Evolutionary conservation across 2,113 vertebrate species (phyloP).

Genomic region (Tapirus terrestris): DNA sequence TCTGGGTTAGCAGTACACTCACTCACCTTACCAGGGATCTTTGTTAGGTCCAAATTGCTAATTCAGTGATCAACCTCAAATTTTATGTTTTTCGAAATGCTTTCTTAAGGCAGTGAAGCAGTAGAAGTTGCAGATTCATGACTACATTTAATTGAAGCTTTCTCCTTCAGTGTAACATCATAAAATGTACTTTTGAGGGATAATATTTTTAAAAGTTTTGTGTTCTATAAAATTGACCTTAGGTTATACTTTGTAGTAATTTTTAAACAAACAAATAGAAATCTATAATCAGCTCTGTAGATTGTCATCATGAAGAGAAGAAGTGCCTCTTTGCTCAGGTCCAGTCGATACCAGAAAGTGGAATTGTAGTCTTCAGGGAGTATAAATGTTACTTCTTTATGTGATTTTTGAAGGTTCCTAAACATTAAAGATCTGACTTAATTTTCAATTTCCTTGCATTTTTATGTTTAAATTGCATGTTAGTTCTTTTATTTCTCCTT

Average conservation of each 20-base stretch:
- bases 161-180: neutral
- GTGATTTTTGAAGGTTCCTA: slow-evolving; percentile 42
- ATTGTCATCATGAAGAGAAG: neutral
- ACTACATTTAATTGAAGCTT: slow-evolving; percentile 38
- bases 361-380: neutral
- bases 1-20: neutral
- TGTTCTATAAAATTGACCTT: neutral
- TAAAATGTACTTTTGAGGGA: neutral
- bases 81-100: slow-evolving; percentile 35
- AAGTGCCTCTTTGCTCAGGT: neutral
- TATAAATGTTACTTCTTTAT: neutral
- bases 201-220: neutral
- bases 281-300: neutral
- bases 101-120: neutral
- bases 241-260: neutral
- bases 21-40: neutral
- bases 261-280: neutral
- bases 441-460: neutral
- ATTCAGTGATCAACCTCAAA: neutral
- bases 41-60: neutral
- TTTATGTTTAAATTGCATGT: slow-evolving; percentile 33
- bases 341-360: neutral
- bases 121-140: neutral
- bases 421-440: slow-evolving; percentile 44
- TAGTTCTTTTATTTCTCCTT: slow-evolving; percentile 53